A percentile compares a stretch with the other conserved stretches of the same genome.
Conservation (phyloP, 2,888 invertebrate species). For the Urechis unicinctus region DNA sequence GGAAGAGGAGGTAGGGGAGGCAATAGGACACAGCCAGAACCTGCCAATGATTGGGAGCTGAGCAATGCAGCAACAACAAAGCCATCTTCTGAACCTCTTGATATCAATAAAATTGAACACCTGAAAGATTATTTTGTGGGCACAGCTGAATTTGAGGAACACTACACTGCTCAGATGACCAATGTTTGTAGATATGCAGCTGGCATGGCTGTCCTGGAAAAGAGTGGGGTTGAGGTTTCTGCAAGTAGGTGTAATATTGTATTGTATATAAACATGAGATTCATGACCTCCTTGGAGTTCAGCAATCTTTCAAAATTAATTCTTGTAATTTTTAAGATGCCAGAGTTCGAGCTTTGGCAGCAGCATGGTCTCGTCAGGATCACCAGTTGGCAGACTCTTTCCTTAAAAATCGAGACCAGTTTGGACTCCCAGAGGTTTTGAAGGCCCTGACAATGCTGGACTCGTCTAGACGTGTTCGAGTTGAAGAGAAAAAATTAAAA, state of each 20-base stretch:
- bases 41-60: too few relatives aligned
- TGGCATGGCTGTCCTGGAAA: conserved; percentile 30
- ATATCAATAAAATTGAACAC: conserved; percentile 29
- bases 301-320: too few relatives aligned
- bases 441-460: conserved; percentile 40
- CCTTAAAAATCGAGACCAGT: conserved; percentile 28
- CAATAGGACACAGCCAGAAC: not conserved
- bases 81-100: conserved; percentile 9
- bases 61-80: too few relatives aligned
- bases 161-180: conserved; percentile 32
- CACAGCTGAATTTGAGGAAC: conserved; percentile 33
- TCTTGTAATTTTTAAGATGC: conserved; percentile 40
- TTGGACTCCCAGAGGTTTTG: conserved; percentile 40
- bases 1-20: not conserved
- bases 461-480: conserved; percentile 32
- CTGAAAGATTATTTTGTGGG: conserved; percentile 36
- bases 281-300: too few relatives aligned
- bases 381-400: conserved; percentile 36
- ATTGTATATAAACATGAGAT: too few relatives aligned
- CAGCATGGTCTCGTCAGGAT: conserved; percentile 44
- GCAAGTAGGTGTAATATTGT: conserved; percentile 37
- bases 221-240: conserved; percentile 36
- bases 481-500: conserved; percentile 41
- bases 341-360: conserved; percentile 35
- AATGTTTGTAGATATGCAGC: conserved; percentile 36